Percentiles rank a stretch among this genome's conserved stretches.
These are phyloP conservation scores for Calliphora vomitoria DNA, from an alignment of 2,888 invertebrate genomes.

Conservation along the genomic window DNA sequence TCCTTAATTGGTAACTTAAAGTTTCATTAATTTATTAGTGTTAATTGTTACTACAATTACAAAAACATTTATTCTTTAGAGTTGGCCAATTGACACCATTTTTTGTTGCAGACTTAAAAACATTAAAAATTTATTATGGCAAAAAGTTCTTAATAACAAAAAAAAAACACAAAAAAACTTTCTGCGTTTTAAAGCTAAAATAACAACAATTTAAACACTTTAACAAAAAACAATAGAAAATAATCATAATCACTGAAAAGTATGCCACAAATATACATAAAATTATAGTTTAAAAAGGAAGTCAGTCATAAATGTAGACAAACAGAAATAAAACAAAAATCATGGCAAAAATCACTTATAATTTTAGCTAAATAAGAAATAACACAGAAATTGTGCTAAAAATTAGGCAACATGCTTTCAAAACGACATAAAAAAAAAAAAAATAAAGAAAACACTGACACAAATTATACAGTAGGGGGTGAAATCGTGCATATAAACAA, in stretches of 20 bases:
- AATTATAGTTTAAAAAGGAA: conserved; percentile 70
- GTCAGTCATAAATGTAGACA: conserved; percentile 65
- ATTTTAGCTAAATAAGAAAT: conserved; percentile 26
- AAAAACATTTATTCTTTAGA: neutral
- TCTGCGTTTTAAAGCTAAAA: neutral
- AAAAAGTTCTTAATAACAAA: conserved; percentile 20
- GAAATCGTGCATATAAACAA: neutral
- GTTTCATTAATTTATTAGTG: neutral
- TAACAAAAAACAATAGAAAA: conserved; percentile 1
- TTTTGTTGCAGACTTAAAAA: conserved; percentile 17
- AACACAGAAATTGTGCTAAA: conserved; percentile 8
- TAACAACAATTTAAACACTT: conserved; percentile 50
- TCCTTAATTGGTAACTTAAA: neutral
- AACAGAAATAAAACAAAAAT: neutral
- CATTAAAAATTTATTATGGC: conserved; percentile 43
- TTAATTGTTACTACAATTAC: neutral
- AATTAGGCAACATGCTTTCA: conserved; percentile 16
- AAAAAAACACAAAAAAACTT: neutral
- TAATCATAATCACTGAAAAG: conserved; percentile 35
- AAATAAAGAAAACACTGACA: neutral
- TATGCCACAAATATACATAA: conserved; percentile 65
- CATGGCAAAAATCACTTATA: conserved; percentile 19
- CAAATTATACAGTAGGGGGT: conserved; percentile 25
- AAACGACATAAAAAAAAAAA: neutral
- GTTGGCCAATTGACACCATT: conserved; percentile 53